phyloP scores from a whole-genome alignment of 2,113 vertebrate genomes.

The Helogale parvula region DNA sequence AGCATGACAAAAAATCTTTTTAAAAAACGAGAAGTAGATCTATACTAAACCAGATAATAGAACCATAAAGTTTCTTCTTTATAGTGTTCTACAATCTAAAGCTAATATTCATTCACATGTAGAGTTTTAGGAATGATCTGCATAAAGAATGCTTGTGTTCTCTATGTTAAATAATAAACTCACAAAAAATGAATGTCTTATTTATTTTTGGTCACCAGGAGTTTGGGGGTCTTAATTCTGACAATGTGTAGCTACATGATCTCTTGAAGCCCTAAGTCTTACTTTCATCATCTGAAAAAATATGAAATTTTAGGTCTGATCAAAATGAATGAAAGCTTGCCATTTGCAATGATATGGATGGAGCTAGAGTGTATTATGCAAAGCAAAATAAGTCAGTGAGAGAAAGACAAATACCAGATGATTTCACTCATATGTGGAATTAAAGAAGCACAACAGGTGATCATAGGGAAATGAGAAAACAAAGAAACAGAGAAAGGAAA shows the following conservation, averaged over 20 bases:
- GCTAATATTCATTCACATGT: not conserved
- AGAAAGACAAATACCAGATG: no score
- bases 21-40: not conserved
- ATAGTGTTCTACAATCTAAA: not conserved
- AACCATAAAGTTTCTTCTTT: not conserved
- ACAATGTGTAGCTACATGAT: not conserved
- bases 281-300: conserved; percentile 7
- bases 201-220: not conserved
- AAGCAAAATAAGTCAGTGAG: no score
- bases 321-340: no score
- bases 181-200: not conserved
- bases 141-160: not conserved
- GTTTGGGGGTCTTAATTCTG: not conserved
- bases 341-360: no score
- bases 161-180: not conserved
- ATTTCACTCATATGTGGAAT: no score
- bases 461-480: no score
- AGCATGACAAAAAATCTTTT: not conserved
- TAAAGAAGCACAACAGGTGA: no score
- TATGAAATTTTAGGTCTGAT: not conserved
- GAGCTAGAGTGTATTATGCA: no score
- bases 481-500: no score
- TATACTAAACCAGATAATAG: not conserved
- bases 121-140: conserved; percentile 9
- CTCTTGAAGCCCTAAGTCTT: not conserved